These are phyloP conservation scores for Limnodromus scolopaceus DNA, from an alignment of 2,797 vertebrate species.

Conservation along the genomic window DNA sequence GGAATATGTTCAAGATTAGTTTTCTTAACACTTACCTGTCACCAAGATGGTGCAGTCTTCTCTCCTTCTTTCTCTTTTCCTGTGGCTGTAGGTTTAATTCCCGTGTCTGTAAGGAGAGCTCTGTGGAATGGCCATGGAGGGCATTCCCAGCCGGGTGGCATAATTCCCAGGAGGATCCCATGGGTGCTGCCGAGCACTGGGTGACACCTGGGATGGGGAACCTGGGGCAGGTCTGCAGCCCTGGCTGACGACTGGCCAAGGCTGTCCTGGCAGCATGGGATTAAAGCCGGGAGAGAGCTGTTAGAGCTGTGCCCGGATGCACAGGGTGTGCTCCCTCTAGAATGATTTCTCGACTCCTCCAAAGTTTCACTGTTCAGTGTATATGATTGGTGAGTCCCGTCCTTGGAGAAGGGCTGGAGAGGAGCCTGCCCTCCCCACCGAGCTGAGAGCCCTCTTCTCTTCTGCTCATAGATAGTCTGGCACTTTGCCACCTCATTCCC, in stretches of 20 bases:
- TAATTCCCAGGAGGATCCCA: background rate
- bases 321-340: background rate
- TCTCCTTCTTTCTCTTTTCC: background rate
- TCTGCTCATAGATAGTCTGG: background rate
- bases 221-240: background rate
- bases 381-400: accelerated
- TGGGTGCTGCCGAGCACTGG: background rate
- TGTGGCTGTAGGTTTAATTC: background rate
- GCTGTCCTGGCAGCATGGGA: background rate
- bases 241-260: background rate
- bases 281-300: background rate
- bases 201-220: background rate
- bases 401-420: background rate
- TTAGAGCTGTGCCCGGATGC: background rate
- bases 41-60: background rate
- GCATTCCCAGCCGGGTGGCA: accelerated
- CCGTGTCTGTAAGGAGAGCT: background rate
- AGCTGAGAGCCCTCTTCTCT: background rate
- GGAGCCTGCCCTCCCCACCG: background rate
- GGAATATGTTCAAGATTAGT: background rate
- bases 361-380: background rate
- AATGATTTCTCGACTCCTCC: background rate
- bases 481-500: background rate
- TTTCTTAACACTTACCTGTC: background rate
- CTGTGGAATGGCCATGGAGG: background rate